Percentiles rank a stretch among this genome's conserved stretches.
Conservation (phyloP, 2,113 vertebrate species). For the Cyanoramphus novaezelandiae region DNA sequence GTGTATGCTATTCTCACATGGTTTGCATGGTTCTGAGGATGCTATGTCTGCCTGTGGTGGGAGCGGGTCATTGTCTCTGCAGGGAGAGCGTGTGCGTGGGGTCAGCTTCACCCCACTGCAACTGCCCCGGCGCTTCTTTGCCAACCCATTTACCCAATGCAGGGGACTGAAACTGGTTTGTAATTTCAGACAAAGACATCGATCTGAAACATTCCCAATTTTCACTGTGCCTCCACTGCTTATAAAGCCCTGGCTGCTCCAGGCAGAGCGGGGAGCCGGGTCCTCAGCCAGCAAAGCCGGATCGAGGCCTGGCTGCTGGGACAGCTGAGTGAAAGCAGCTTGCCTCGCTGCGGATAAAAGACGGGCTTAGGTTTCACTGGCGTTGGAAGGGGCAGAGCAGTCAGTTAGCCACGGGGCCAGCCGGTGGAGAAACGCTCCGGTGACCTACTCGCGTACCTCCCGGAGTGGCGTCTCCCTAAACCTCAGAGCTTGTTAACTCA, state of each 20-base stretch:
- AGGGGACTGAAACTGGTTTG: background rate
- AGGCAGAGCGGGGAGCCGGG: background rate
- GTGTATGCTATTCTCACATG: background rate
- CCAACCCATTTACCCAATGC: background rate
- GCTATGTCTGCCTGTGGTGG: background rate
- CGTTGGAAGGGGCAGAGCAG: background rate
- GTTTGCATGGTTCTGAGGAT: rapidly evolving
- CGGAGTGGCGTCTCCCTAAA: background rate
- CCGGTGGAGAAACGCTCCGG: background rate
- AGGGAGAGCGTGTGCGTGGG: background rate
- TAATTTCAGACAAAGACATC: background rate
- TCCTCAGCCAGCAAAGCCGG: background rate
- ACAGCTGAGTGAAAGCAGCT: background rate
- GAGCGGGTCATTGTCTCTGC: background rate
- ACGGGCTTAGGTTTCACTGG: background rate
- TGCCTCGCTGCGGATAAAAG: background rate
- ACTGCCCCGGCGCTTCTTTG: rapidly evolving
- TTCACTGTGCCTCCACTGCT: background rate
- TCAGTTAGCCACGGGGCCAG: background rate
- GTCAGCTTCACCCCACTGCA: background rate
- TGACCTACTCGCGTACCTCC: background rate
- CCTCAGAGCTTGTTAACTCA: slow-evolving; percentile 27
- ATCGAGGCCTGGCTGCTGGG: background rate
- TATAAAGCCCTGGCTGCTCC: background rate
- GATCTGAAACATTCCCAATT: background rate